Base-by-base conservation (phyloP, 1,140 invertebrate genomes). In the Rhizoglyphus robini region DNA sequence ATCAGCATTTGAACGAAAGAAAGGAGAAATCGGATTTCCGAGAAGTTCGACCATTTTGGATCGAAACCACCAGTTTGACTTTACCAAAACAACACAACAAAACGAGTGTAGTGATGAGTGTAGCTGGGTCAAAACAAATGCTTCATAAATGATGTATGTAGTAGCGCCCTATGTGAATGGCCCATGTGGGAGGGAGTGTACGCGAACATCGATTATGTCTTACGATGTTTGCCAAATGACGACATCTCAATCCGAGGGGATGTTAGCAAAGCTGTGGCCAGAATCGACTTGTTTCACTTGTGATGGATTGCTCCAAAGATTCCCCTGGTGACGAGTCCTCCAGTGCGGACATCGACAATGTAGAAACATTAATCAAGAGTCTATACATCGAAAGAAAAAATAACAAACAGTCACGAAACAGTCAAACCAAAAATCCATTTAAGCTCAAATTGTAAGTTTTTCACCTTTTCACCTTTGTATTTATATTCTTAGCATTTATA, bases 391-490 rank as follows among this genome's bases (percentile, higher is more conserved):
- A 54, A 32, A 5, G 36, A 54, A 32, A 54, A 23, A 8, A 54
- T 8, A 8, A 8, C 8, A 41, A 54, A 54, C 51, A 27, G 23
- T 32, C 8, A 8, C 51, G 51, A 23, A 25, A 11, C 5, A 20
- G 51, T 54, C 51, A 54, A 8, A 46, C 15, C 23, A 54, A 54
- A 8, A 54, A 54, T 32, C 51, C 51, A 27, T 54, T 54, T 32
- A 54, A 54, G 51, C 51, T 8, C 51, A 54, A 54, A 54, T 8
- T 20, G 51, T 54, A 54, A 54, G 51, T 54, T 54, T 25, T 8
- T 54, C 51, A 8, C 8, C 51, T 54, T 20, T 54, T 54, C 41
- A 46, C 41, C 23, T 54, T 32, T 8, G 8, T 5, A 8, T 32
- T 8, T 54, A 25, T 20, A 32, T 25, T 54, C 23, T 54, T 32